These are phyloP conservation scores for Teinopalpus imperialis DNA, from an alignment of 2,888 invertebrate species.

Conservation along the genomic window DNA sequence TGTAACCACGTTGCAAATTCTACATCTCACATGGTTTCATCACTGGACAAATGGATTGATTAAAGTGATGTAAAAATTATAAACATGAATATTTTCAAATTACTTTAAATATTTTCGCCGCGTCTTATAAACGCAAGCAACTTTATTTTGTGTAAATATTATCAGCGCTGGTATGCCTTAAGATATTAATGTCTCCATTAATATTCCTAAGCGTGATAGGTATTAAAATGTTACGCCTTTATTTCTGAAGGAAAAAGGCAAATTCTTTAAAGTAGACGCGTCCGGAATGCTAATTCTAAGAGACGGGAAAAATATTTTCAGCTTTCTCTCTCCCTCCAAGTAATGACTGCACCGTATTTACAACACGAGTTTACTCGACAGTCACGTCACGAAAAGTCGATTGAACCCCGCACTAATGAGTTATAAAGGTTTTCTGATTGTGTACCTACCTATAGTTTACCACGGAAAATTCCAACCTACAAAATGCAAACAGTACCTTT, in stretches of 20 bases:
- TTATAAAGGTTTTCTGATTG: slow-evolving; percentile 24
- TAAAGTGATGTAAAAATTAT: too few species aligned
- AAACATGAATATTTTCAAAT: too few species aligned
- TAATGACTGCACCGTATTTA: slow-evolving; percentile 25
- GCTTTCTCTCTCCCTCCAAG: slow-evolving; percentile 16
- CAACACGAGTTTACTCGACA: slow-evolving; percentile 10
- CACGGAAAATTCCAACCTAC: not conserved
- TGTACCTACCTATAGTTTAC: slow-evolving; percentile 5
- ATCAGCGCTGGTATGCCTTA: slow-evolving; percentile 7
- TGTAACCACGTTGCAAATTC: too few species aligned
- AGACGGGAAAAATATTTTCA: slow-evolving; percentile 21
- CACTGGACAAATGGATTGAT: too few species aligned
- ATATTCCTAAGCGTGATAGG: slow-evolving; percentile 25
- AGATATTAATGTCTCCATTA: slow-evolving; percentile 26
- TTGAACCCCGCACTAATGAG: slow-evolving; percentile 27
- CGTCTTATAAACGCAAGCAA: too few species aligned
- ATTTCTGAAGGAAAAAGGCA: slow-evolving; percentile 24
- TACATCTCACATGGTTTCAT: too few species aligned
- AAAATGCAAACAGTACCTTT: too few species aligned
- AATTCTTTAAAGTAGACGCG: slow-evolving; percentile 22
- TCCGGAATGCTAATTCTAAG: slow-evolving; percentile 23
- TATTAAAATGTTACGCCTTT: slow-evolving; percentile 28
- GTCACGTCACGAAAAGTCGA: slow-evolving; percentile 26
- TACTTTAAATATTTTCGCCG: too few species aligned
- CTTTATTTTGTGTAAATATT: slow-evolving; percentile 2